Base-by-base conservation (phyloP, 2,797 vertebrate species). In the Spinus olivaceus region DNA sequence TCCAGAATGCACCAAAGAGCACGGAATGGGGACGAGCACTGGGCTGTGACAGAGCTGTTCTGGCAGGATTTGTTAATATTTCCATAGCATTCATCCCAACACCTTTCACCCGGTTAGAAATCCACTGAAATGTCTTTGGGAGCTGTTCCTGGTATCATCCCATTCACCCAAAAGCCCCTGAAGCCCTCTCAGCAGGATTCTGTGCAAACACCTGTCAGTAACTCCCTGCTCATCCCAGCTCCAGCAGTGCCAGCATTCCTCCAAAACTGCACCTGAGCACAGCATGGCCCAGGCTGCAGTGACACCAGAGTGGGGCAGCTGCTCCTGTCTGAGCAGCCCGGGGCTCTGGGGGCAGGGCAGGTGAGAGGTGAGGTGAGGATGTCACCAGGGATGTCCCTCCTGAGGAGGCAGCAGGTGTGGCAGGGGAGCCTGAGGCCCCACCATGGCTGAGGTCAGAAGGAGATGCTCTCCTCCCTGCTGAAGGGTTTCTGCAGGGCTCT, bases 401-500 rank as follows among this genome's bases (percentile, higher is more conserved):
- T 63, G 60, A 16, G 60, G 9, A 41, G 19, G 18, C 59, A 61
- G 37, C 24, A 37, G 35, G 14, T 2, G 32, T 35, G 53, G 61
- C 18, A 84, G 61, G 35, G n/a, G 5, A 74, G 37, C 61, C 69
- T 35, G 51, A 37, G 50, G 21, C 35, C 35, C 25, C 60, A 25
- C 3, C 2, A 2, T 1, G 50, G 51, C 70, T 15, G 50, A 27
- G 54, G 63, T 33, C 3, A 0, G 39, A 5, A 15, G 76, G 37
- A 69, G 57, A 78, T 92, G 84, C 81, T 9, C 35, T 59, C 25
- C 53, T 41, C 35, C 0, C 51, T 7, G 17, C 21, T 41, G 49
- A 44, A 93, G 53, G 67, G 50, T 63, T 94, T 81, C 86, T 92
- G 53, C 72, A 28, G 86, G 66, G 67, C 66, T 88, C 89, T 92